Evolutionary conservation across 1,140 invertebrate genomes (phyloP).

Genomic region (Cecropterus lyciades): DNA sequence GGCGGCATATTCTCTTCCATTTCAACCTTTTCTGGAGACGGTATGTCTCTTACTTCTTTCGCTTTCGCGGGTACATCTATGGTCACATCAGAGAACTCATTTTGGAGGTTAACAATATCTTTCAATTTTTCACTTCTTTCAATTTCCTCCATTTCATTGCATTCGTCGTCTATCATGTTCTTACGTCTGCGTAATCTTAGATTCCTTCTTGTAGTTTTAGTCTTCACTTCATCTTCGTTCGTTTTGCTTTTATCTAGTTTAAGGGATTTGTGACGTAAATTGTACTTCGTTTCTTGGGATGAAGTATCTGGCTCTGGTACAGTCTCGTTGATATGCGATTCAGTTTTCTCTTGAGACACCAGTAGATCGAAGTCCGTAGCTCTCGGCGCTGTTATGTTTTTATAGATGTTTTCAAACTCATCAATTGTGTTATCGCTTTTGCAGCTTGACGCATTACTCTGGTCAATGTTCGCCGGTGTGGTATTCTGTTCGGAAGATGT

Average conservation of each 20-base stretch:
- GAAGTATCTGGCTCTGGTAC: slow-evolving; percentile 16
- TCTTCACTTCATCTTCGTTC: slow-evolving; percentile 35
- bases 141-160: slow-evolving; percentile 29
- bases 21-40: slow-evolving; percentile 55
- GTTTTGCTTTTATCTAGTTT: slow-evolving; percentile 45
- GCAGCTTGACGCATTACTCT: slow-evolving; percentile 12
- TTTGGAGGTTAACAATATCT: slow-evolving; percentile 69
- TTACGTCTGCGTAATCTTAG: slow-evolving; percentile 54
- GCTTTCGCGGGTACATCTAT: slow-evolving; percentile 53
- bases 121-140: slow-evolving; percentile 51
- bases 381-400: slow-evolving; percentile 56
- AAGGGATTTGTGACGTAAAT: slow-evolving; percentile 52
- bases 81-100: slow-evolving; percentile 68
- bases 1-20: slow-evolving; percentile 63
- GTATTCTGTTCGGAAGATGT: background rate
- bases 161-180: slow-evolving; percentile 44
- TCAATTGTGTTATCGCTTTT: slow-evolving; percentile 60
- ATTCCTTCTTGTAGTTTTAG: slow-evolving; percentile 43
- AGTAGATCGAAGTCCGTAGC: slow-evolving; percentile 69
- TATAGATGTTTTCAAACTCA: slow-evolving; percentile 71
- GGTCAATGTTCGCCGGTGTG: background rate
- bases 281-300: slow-evolving; percentile 55
- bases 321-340: slow-evolving; percentile 26
- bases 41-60: slow-evolving; percentile 58
- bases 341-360: slow-evolving; percentile 45